Percentiles rank a stretch among this genome's conserved stretches.
phyloP scores from a whole-genome alignment of 2,113 vertebrate genomes.

The Prolemur simus region DNA sequence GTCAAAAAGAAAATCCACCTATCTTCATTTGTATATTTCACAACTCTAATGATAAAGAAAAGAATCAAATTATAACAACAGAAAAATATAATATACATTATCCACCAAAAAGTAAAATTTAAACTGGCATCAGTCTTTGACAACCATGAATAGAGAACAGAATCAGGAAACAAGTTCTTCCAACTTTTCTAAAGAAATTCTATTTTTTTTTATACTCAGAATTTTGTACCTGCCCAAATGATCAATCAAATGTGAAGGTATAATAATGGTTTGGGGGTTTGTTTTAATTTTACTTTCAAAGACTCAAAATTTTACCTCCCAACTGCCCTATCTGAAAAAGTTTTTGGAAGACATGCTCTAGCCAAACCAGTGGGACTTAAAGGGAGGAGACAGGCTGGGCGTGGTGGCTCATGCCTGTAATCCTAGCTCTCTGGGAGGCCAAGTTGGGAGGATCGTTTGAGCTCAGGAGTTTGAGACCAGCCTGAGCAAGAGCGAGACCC shows the following conservation, averaged over 20 bases:
- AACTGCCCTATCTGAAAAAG: not conserved
- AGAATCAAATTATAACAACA: not conserved
- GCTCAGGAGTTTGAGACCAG: no score
- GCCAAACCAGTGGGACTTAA: not conserved
- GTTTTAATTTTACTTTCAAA: not conserved
- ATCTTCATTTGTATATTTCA: not conserved
- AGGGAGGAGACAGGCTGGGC: not conserved
- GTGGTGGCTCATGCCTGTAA: no score
- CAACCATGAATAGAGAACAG: no score
- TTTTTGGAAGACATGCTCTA: not conserved
- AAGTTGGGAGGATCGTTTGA: no score
- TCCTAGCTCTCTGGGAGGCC: no score
- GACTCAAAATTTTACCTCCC: not conserved
- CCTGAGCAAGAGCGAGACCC: no score
- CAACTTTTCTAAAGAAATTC: not conserved
- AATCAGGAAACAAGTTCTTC: not conserved
- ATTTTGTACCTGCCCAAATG: not conserved
- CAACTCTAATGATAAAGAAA: not conserved
- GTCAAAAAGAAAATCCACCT: not conserved
- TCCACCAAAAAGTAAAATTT: not conserved
- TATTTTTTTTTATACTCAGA: not conserved
- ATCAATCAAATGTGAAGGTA: not conserved
- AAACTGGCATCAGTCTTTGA: not conserved
- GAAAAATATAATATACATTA: not conserved
- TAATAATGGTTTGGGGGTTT: not conserved